These are phyloP conservation scores for Pristionchus entomophagus DNA, from an alignment of 2,888 invertebrate species.

Conservation along the genomic window DNA sequence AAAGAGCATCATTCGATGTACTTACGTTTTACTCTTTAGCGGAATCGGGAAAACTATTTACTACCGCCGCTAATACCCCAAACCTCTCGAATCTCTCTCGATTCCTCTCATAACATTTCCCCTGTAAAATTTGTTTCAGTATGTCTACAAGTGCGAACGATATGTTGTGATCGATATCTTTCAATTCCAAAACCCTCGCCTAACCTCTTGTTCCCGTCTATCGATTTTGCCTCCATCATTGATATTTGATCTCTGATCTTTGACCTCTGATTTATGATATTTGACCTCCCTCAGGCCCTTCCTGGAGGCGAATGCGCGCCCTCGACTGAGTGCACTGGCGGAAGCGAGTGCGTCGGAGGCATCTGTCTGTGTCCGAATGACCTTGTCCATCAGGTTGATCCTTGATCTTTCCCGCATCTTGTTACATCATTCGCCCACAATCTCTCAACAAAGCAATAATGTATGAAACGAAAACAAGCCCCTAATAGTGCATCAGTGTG, in stretches of 20 bases:
- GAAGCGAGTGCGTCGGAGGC: background rate
- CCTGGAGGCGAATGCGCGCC: background rate
- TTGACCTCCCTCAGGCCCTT: slow-evolving; percentile 14
- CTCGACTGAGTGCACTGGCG: slow-evolving; percentile 32
- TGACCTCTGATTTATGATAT: background rate
- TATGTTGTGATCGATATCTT: no score
- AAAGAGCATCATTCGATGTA: no score
- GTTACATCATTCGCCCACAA: no score
- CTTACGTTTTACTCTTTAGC: no score
- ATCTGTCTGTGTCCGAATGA: background rate
- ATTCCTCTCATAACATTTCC: no score
- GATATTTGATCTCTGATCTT: background rate
- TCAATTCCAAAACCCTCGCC: no score
- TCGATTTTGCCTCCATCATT: background rate
- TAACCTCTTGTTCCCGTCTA: no score
- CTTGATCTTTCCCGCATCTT: background rate
- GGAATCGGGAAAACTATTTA: no score
- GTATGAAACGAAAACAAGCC: background rate
- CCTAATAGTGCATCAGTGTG: background rate
- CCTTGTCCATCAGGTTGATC: background rate
- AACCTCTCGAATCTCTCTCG: no score
- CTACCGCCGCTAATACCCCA: no score
- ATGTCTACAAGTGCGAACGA: no score
- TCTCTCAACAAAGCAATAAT: background rate
- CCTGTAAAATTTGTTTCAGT: no score